phyloP scores from a whole-genome alignment of 2,113 vertebrate species.

The Heptranchias perlo region DNA sequence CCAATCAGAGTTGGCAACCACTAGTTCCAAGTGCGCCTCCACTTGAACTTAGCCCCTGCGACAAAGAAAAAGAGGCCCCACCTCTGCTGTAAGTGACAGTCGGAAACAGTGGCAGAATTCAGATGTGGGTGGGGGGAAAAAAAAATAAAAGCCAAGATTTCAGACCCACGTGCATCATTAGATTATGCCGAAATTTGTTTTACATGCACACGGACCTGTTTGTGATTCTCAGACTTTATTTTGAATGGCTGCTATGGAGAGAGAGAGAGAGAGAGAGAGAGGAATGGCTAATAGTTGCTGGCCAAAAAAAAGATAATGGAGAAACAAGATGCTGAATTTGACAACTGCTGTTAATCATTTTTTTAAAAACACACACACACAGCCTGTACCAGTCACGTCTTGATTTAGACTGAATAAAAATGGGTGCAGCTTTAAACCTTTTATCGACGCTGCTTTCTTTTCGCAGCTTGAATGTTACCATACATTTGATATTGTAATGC shows the following conservation, averaged over 20 bases:
- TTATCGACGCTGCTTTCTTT: neutral
- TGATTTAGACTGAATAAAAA: neutral
- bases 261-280: neutral
- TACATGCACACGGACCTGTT: neutral
- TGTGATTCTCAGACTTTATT: neutral
- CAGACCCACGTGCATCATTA: neutral
- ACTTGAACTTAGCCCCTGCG: neutral
- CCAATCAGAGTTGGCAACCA: neutral
- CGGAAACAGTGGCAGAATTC: neutral
- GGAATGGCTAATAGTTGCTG: neutral
- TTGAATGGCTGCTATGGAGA: neutral
- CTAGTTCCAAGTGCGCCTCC: neutral
- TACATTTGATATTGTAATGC: neutral
- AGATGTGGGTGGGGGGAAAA: neutral
- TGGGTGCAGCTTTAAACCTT: neutral
- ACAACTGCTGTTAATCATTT: constrained; percentile 1
- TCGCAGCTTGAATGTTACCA: neutral
- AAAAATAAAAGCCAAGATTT: neutral
- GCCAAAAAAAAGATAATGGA: neutral
- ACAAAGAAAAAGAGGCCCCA: neutral
- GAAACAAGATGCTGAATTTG: constrained; percentile 2
- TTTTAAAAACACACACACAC: neutral
- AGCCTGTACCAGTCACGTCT: neutral
- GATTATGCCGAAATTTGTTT: no score
- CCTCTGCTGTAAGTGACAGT: neutral